Base-by-base conservation (phyloP, 2,797 vertebrate genomes). In the Etheostoma nigrum region DNA sequence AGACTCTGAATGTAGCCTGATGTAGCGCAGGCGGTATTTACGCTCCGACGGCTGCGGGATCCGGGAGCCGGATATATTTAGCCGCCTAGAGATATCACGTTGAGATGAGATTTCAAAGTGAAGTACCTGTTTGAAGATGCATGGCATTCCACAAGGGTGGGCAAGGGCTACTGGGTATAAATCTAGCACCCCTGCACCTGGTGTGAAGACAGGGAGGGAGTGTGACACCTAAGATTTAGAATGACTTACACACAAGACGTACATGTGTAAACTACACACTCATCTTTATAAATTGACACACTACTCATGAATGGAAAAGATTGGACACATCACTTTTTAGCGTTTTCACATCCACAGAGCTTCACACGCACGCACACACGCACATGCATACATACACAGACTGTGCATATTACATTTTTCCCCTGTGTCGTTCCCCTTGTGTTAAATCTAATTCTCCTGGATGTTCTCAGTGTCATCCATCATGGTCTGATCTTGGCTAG, bases 61-160 rank as follows among this genome's bases (percentile, higher is more conserved):
- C 84, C 21, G 55, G 85, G 82, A 88, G 89, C 84, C 77, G 83
- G 91, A 91, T 95, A 94, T 94, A 93, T 95, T 94, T 94, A 94
- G 93, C 89, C 55, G 73, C 81, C 82, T 78, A 72, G 91, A 92
- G 92, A 92, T 89, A 89, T 94, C 88, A 89, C 70, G 87, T 65
- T 62, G 79, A 93, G 92, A 94, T 93, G 92, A 91, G 89, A 93
- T 94, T 94, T 95, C 93, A 94, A 94, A 93, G 92, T 91, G 90
- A 88, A 90, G 92, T 94, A 94, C 94, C 93, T 94, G 93, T 94
- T 94, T 94, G 91, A 94, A 93, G 91, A 94, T 93, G 93, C 94
- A 92, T 91, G 86, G 90, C 92, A 94, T 95, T 94, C 92, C 92
- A 93, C 83, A 89, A 88, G 91, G 91, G 91, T 90, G 89, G 91